Conservation (phyloP, 2,797 vertebrate genomes). For the Thalassophryne amazonica region DNA sequence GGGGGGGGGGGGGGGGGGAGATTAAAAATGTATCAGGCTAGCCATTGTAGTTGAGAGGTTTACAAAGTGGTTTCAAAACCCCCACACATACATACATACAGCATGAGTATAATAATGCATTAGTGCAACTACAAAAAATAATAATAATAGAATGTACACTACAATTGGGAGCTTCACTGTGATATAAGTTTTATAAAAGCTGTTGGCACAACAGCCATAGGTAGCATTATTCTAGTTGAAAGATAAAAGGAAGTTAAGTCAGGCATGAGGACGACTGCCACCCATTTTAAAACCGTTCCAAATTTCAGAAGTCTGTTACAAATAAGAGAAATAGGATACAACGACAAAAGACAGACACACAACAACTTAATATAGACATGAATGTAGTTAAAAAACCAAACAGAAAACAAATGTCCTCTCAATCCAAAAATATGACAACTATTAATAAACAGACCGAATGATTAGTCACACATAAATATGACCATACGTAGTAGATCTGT, state of each 20-base stretch:
- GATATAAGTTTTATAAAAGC: background rate
- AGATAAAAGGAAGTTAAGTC: background rate
- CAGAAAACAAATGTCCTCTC: no score
- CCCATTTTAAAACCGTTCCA: background rate
- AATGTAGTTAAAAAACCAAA: no score
- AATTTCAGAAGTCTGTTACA: constrained; percentile 22
- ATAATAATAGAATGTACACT: background rate
- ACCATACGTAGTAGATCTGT: no score
- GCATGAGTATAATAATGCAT: no score
- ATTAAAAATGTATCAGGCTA: background rate
- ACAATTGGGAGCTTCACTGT: no score
- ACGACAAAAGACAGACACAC: no score
- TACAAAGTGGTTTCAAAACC: background rate
- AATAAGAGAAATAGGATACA: background rate
- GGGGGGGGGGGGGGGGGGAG: no score
- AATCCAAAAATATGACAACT: no score
- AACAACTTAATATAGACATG: no score
- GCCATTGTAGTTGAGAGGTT: background rate
- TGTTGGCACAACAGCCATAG: background rate
- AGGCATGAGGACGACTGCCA: background rate
- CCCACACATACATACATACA: background rate
- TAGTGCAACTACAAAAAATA: background rate
- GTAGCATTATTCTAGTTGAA: background rate
- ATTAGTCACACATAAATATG: no score
- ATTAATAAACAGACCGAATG: no score